Conservation (phyloP, 2,888 invertebrate species). For the Diachrysia chrysitis region DNA sequence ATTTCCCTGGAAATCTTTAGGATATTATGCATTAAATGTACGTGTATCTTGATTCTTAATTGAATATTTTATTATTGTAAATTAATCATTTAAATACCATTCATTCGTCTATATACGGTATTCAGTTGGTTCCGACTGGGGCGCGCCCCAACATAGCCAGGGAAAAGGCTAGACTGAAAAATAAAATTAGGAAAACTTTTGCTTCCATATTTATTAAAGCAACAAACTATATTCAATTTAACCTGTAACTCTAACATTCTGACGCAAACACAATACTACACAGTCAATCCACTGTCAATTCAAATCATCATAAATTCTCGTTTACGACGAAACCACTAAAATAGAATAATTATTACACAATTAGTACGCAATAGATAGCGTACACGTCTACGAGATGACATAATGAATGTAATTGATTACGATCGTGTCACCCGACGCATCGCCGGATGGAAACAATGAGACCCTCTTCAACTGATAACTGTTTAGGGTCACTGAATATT, state of each 20-base stretch:
- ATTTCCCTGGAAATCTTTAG: too few relatives aligned
- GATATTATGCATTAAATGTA: too few relatives aligned
- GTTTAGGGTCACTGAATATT: constrained; percentile 53
- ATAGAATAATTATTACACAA: constrained; percentile 66
- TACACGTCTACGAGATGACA: constrained; percentile 60
- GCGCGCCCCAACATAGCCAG: too few relatives aligned
- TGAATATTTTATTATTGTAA: too few relatives aligned
- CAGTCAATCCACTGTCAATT: constrained; percentile 34
- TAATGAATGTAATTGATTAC: constrained; percentile 73
- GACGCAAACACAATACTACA: constrained; percentile 22
- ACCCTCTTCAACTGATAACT: constrained; percentile 71
- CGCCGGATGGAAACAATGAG: constrained; percentile 75
- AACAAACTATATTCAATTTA: not conserved
- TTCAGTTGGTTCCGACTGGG: too few relatives aligned
- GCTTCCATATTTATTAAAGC: too few relatives aligned
- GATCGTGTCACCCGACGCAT: constrained; percentile 65
- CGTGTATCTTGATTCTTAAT: too few relatives aligned
- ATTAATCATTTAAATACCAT: too few relatives aligned
- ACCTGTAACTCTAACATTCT: not conserved
- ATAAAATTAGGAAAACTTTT: too few relatives aligned
- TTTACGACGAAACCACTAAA: constrained; percentile 55
- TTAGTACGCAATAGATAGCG: constrained; percentile 68
- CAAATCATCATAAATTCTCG: constrained; percentile 36
- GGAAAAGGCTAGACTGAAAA: too few relatives aligned
- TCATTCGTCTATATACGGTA: too few relatives aligned